These are phyloP conservation scores for Aptenodytes patagonicus DNA, from an alignment of 2,113 vertebrate species.

Conservation along the genomic window DNA sequence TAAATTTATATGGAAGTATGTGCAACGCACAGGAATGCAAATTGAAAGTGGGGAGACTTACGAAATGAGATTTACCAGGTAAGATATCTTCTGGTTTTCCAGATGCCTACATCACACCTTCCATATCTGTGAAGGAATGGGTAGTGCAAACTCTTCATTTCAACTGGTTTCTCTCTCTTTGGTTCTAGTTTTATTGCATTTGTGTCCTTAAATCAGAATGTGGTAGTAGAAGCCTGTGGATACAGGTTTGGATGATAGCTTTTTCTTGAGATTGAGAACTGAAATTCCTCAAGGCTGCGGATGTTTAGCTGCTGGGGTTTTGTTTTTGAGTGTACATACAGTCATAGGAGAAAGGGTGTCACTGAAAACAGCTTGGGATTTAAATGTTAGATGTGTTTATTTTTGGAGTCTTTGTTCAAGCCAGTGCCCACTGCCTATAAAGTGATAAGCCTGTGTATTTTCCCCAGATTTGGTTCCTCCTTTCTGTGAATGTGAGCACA, in stretches of 20 bases:
- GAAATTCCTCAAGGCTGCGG: not conserved
- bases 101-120: not conserved
- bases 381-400: not conserved
- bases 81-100: not conserved
- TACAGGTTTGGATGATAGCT: conserved; percentile 44
- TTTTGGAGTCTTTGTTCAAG: not conserved
- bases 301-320: not conserved
- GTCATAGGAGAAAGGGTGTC: not conserved
- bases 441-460: not conserved
- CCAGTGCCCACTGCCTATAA: not conserved
- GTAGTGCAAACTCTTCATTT: conserved; percentile 47
- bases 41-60: not conserved
- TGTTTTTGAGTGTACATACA: not conserved
- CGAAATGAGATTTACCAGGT: not conserved
- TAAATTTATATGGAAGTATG: not conserved
- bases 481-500: not conserved
- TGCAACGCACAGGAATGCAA: not conserved
- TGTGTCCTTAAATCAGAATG: conserved; percentile 54
- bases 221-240: conserved; percentile 53
- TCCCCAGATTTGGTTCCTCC: not conserved
- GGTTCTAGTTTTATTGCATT: conserved; percentile 54
- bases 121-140: not conserved
- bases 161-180: conserved; percentile 39
- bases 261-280: not conserved
- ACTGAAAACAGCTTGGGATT: not conserved